Conservation (phyloP, 2,113 vertebrate genomes). For the Amphiprion ocellaris region DNA sequence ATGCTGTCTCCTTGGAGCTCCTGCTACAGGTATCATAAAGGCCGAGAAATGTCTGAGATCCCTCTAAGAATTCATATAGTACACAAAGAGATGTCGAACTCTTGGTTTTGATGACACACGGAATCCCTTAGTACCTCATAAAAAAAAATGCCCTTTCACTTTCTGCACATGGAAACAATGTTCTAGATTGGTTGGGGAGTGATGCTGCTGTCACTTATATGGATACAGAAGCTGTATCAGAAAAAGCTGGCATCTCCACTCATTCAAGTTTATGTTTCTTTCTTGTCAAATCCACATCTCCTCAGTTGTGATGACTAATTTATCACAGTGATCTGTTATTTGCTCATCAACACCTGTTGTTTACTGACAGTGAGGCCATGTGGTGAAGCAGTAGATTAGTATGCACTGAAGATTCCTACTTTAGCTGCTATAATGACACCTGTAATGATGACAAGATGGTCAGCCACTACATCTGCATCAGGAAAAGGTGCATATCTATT, state of each 20-base stretch:
- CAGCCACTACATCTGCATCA: slow-evolving; percentile 33
- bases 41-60: slow-evolving; percentile 27
- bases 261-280: neutral
- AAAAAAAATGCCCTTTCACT: slow-evolving; percentile 5
- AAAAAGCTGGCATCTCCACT: neutral
- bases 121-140: slow-evolving; percentile 4
- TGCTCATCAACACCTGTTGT: slow-evolving; percentile 59
- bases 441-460: slow-evolving; percentile 43
- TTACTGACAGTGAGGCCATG: slow-evolving; percentile 41
- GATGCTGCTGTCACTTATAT: neutral
- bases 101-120: slow-evolving; percentile 2
- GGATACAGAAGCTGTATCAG: neutral
- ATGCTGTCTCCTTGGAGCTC: slow-evolving; percentile 40
- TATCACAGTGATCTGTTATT: slow-evolving; percentile 47
- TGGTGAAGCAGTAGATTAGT: slow-evolving; percentile 41
- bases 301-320: slow-evolving; percentile 20
- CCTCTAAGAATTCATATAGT: slow-evolving; percentile 31
- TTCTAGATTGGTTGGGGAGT: neutral
- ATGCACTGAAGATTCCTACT: slow-evolving; percentile 47
- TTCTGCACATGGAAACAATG: neutral
- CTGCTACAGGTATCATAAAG: slow-evolving; percentile 60
- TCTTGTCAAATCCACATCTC: neutral
- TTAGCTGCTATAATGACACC: slow-evolving; percentile 31
- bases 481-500: slow-evolving; percentile 15
- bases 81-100: slow-evolving; percentile 14